Evolutionary conservation across 1,140 invertebrate genomes (phyloP).

Genomic region (Microplitis demolitor): DNA sequence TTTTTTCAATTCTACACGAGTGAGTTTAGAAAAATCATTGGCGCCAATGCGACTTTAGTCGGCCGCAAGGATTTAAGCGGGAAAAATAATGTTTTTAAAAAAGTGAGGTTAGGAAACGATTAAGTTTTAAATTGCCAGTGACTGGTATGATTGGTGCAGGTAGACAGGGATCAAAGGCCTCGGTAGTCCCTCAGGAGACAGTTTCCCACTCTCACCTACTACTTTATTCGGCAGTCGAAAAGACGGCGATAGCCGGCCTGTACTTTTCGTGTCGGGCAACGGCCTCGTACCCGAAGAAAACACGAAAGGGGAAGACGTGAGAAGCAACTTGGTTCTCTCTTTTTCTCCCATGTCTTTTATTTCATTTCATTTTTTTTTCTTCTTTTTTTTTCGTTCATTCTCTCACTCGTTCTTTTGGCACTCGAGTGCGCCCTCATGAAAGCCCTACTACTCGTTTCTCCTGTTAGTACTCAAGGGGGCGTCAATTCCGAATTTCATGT

Average conservation of each 20-base stretch:
- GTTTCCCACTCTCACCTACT: neutral
- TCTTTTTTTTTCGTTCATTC: neutral
- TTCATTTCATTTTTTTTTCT: neutral
- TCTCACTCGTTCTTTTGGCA: neutral
- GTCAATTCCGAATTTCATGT: constrained; percentile 10
- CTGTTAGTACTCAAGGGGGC: constrained; percentile 10
- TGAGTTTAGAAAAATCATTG: too few relatives aligned
- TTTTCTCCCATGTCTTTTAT: neutral
- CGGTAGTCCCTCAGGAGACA: neutral
- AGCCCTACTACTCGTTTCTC: constrained; percentile 5
- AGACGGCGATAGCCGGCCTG: neutral
- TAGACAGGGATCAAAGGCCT: neutral
- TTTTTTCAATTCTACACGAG: neutral
- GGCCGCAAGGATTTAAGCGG: too few relatives aligned
- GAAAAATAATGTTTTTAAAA: too few relatives aligned
- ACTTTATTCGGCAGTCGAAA: constrained; percentile 3
- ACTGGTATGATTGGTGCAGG: neutral
- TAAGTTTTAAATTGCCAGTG: neutral
- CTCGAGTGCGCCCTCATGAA: constrained; percentile 3
- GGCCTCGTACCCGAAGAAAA: neutral
- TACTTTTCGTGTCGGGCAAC: constrained; percentile 13
- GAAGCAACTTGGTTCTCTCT: neutral
- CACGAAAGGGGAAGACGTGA: neutral
- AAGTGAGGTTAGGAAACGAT: too few relatives aligned
- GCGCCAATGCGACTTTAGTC: too few relatives aligned